These are phyloP conservation scores for Craterocephalus amniculus DNA, from an alignment of 2,797 vertebrate genomes.

Conservation along the genomic window DNA sequence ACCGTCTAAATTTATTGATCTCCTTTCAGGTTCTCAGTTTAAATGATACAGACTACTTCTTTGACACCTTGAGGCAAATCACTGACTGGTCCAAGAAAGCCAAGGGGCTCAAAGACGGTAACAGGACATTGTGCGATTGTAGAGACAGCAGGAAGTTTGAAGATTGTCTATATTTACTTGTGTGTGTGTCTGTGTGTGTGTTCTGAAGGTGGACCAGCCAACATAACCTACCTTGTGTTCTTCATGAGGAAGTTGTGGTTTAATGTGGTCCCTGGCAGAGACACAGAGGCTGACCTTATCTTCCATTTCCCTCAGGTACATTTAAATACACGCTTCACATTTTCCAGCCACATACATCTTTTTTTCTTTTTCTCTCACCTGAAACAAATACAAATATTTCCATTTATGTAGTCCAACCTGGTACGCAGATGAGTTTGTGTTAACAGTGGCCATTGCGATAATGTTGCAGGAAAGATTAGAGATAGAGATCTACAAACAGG, in stretches of 20 bases:
- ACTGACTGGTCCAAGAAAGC: slow-evolving; percentile 90
- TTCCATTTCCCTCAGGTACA: slow-evolving; percentile 97
- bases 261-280: slow-evolving; percentile 89
- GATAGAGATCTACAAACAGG: background rate
- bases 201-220: slow-evolving; percentile 74
- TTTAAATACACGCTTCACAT: slow-evolving; percentile 41
- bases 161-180: background rate
- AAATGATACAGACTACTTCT: slow-evolving; percentile 94
- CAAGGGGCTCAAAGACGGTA: slow-evolving; percentile 90
- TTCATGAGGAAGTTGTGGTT: slow-evolving; percentile 99
- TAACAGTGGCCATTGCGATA: background rate
- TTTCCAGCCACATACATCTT: slow-evolving; percentile 6
- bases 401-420: slow-evolving; percentile 3
- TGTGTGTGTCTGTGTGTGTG: slow-evolving; percentile 19
- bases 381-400: slow-evolving; percentile 6
- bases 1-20: background rate
- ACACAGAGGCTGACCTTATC: slow-evolving; percentile 89
- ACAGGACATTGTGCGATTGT: background rate
- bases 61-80: slow-evolving; percentile 92
- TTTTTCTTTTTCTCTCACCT: slow-evolving; percentile 9
- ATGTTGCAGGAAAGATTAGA: background rate
- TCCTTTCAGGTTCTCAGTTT: slow-evolving; percentile 89
- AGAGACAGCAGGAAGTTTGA: background rate
- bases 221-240: slow-evolving; percentile 86
- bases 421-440: background rate